A percentile compares a stretch with the other conserved stretches of the same genome.
Evolutionary conservation across 2,797 vertebrate genomes (phyloP).

Genomic region (Chromis chromis): DNA sequence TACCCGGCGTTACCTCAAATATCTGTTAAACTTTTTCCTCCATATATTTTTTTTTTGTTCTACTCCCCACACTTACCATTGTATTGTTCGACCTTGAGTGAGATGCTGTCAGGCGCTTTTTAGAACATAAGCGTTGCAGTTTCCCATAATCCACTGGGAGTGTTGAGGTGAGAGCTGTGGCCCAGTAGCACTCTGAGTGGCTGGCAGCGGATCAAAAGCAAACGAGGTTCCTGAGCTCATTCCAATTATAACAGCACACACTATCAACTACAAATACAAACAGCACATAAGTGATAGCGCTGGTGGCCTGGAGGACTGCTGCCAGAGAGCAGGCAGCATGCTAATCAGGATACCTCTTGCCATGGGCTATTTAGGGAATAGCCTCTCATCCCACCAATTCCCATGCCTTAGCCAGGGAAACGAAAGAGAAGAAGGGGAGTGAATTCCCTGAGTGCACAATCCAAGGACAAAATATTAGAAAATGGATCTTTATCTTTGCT

Average conservation of each 20-base stretch:
- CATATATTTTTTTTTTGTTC: constrained; percentile 59
- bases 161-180: constrained; percentile 82
- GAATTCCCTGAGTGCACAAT: constrained; percentile 82
- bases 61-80: constrained; percentile 66
- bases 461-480: constrained; percentile 89
- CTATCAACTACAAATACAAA: constrained; percentile 90
- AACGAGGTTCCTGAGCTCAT: constrained; percentile 87
- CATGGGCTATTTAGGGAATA: constrained; percentile 89
- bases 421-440: constrained; percentile 80
- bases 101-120: constrained; percentile 83
- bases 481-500: constrained; percentile 88
- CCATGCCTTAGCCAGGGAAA: constrained; percentile 79
- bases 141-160: constrained; percentile 84
- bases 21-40: constrained; percentile 73
- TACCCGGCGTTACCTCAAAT: constrained; percentile 73
- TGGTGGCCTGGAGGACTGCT: constrained; percentile 87
- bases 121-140: constrained; percentile 85
- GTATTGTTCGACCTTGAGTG: constrained; percentile 86
- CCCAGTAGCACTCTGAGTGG: constrained; percentile 84
- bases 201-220: constrained; percentile 89
- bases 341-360: constrained; percentile 90
- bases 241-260: constrained; percentile 88
- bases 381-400: constrained; percentile 88
- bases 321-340: constrained; percentile 86
- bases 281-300: constrained; percentile 89